A percentile compares a stretch with the other conserved stretches of the same genome.
phyloP scores from a whole-genome alignment of 2,888 invertebrate genomes.

The Machimus rusticus region DNA sequence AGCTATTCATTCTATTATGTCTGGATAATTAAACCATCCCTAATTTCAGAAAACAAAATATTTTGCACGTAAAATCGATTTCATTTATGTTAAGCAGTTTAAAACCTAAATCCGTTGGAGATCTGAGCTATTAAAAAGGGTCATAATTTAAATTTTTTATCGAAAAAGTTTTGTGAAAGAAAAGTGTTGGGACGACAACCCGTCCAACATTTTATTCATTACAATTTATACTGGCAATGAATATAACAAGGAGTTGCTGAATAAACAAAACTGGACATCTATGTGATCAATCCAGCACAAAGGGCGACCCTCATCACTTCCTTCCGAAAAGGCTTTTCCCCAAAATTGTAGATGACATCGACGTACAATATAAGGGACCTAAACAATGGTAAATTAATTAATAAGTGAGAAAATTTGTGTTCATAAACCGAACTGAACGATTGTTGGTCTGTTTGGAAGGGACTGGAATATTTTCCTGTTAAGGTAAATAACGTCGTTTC shows the following conservation, averaged over 20 bases:
- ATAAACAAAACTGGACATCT: background rate
- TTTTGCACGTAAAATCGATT: background rate
- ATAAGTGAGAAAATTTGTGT: constrained; percentile 11
- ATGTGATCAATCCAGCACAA: background rate
- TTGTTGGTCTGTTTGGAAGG: background rate
- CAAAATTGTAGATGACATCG: background rate
- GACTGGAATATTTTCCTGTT: background rate
- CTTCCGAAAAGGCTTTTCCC: background rate
- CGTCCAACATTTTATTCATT: background rate
- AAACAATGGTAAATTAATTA: background rate
- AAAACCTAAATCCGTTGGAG: background rate
- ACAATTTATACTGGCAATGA: background rate
- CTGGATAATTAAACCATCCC: background rate
- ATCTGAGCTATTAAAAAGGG: background rate
- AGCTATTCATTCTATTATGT: too few relatives aligned
- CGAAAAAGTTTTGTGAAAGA: background rate
- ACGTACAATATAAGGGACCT: background rate
- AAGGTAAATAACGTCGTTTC: background rate
- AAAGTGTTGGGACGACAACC: background rate
- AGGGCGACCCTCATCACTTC: background rate
- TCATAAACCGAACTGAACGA: background rate
- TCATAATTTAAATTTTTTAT: background rate
- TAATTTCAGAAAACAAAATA: background rate
- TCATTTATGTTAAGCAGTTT: background rate
- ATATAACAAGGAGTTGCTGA: background rate